Conservation (phyloP, 2,113 vertebrate species). For the Aegithalos caudatus region DNA sequence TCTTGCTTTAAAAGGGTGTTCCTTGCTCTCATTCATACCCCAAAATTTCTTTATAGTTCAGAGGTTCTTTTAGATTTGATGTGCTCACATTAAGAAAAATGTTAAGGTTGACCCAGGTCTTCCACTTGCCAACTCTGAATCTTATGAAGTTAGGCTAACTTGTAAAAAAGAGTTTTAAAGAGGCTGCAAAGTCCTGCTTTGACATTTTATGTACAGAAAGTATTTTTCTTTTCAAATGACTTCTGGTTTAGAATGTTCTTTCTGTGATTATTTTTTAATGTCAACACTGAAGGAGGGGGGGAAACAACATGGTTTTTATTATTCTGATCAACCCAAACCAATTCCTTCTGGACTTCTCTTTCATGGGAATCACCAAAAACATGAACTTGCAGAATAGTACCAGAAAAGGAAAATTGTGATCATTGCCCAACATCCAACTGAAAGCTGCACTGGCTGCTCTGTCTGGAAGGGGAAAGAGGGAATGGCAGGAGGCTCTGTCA, state of each 20-base stretch:
- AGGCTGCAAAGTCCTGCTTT: neutral
- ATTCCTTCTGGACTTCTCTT: neutral
- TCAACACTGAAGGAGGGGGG: rapidly evolving
- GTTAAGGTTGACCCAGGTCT: neutral
- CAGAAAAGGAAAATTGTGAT: neutral
- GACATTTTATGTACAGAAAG: neutral
- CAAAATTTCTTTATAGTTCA: neutral
- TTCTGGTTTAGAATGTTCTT: neutral
- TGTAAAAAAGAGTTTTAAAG: neutral
- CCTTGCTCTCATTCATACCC: neutral
- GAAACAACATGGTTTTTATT: neutral
- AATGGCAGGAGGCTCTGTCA: neutral
- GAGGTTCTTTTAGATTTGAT: neutral
- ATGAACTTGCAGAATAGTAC: neutral
- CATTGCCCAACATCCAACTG: neutral
- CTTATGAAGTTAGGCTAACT: neutral
- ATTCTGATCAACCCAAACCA: neutral
- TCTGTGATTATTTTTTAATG: neutral
- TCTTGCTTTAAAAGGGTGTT: neutral
- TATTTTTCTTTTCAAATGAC: neutral
- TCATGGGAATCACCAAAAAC: neutral
- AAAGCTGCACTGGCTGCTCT: neutral
- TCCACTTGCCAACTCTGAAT: neutral
- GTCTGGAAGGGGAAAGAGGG: neutral
- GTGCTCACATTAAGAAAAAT: neutral